Percentiles rank a stretch among this genome's conserved stretches.
These are phyloP conservation scores for Merodon equestris DNA, from an alignment of 2,888 invertebrate genomes.

Conservation along the genomic window DNA sequence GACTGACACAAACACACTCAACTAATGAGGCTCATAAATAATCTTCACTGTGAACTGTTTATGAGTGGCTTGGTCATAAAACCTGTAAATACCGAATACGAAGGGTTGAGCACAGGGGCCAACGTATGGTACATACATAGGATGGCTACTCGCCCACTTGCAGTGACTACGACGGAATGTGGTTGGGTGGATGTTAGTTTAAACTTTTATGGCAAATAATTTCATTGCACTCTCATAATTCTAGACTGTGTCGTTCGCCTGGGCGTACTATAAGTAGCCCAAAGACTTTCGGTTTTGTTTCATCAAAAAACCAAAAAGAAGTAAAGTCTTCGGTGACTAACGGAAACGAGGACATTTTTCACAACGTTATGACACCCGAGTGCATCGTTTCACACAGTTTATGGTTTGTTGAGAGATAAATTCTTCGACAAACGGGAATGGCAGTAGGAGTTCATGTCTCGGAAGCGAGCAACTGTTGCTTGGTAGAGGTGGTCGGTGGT, in stretches of 20 bases:
- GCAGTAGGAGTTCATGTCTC: too few relatives aligned
- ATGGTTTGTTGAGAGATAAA: conserved; percentile 13
- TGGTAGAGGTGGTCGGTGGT: too few relatives aligned
- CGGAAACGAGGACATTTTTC: conserved; percentile 41
- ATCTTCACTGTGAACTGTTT: conserved; percentile 59
- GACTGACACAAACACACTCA: conserved; percentile 24
- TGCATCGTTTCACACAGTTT: conserved; percentile 42
- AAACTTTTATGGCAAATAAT: conserved; percentile 27
- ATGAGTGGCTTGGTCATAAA: conserved; percentile 62
- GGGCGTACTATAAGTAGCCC: conserved; percentile 11
- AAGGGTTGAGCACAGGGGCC: conserved; percentile 13
- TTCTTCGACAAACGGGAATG: conserved; percentile 6
- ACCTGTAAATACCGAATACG: conserved; percentile 24
- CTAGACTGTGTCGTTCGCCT: conserved; percentile 23
- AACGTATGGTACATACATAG: conserved; percentile 1
- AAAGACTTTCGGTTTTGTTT: conserved; percentile 24
- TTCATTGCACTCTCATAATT: conserved; percentile 14
- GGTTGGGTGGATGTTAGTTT: conserved; percentile 1
- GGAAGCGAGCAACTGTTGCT: too few relatives aligned
- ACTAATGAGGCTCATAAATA: conserved; percentile 66
- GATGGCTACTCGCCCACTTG: too few relatives aligned
- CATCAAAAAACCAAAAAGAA: conserved; percentile 7
- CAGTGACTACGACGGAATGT: too few relatives aligned
- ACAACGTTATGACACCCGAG: conserved; percentile 50
- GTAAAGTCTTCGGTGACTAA: conserved; percentile 17